Percentiles rank a stretch among this genome's conserved stretches.
Conservation (phyloP, 1,140 invertebrate genomes). For the Drosophila hydei region DNA sequence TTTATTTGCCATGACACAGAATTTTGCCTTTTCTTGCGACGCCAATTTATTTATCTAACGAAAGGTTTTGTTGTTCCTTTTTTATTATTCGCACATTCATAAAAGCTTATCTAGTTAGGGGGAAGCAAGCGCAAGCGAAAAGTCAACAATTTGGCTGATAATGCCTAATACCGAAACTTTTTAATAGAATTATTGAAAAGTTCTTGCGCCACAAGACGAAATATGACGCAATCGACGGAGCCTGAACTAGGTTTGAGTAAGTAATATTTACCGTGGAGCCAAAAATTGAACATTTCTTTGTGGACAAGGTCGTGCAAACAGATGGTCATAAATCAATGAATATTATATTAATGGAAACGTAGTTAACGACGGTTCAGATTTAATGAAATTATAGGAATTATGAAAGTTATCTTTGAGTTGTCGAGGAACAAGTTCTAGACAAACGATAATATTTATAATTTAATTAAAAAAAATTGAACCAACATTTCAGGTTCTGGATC, state of each 20-base stretch:
- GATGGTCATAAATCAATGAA: conserved; percentile 9
- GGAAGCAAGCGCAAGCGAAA: conserved; percentile 3
- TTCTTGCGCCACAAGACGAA: conserved; percentile 8
- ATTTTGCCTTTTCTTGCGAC: neutral
- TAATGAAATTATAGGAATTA: neutral
- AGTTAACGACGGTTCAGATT: neutral
- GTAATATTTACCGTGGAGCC: conserved; percentile 7
- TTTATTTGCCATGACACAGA: conserved; percentile 9
- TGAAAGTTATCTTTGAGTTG: neutral
- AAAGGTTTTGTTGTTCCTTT: conserved; percentile 5
- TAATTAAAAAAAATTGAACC: too few relatives aligned
- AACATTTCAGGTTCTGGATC: too few relatives aligned
- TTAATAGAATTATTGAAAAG: conserved; percentile 30
- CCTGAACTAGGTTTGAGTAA: neutral
- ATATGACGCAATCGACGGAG: conserved; percentile 18
- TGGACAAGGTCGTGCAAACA: neutral
- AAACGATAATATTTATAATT: too few relatives aligned
- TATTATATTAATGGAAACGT: neutral
- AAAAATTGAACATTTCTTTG: conserved; percentile 8
- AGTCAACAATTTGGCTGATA: conserved; percentile 35
- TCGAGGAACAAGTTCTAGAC: too few relatives aligned
- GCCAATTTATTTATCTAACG: conserved; percentile 37
- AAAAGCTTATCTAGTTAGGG: conserved; percentile 24
- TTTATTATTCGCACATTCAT: conserved; percentile 16
- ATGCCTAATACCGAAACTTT: conserved; percentile 19